Evolutionary conservation across 2,888 invertebrate species (phyloP).

Genomic region (Griposia aprilina): DNA sequence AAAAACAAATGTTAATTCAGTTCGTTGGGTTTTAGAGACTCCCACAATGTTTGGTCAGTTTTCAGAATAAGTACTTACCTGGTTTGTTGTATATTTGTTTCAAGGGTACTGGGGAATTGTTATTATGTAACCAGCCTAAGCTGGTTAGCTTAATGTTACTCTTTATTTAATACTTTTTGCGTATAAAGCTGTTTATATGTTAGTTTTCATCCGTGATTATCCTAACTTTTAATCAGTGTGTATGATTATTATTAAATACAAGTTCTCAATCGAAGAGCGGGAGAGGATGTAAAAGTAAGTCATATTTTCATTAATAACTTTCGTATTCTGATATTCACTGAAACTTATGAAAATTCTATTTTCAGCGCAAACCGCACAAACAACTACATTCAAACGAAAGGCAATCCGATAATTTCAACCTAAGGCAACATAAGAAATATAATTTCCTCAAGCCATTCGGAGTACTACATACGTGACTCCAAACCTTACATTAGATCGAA

Average conservation of each 20-base stretch:
- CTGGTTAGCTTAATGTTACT: background rate
- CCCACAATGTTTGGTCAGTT: slow-evolving; percentile 52
- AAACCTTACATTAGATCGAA: slow-evolving; percentile 27
- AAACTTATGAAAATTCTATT: background rate
- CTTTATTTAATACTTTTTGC: slow-evolving; percentile 2
- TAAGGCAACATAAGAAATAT: slow-evolving; percentile 1
- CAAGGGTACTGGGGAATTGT: slow-evolving; percentile 12
- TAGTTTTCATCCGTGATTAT: too few species aligned
- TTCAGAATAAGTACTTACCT: slow-evolving; percentile 17
- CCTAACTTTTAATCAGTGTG: background rate
- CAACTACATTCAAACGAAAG: slow-evolving; percentile 23
- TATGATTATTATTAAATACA: background rate
- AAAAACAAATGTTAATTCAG: slow-evolving; percentile 55
- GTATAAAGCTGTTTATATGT: background rate
- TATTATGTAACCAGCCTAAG: slow-evolving; percentile 21
- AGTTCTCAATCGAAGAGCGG: background rate
- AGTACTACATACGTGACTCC: slow-evolving; percentile 30
- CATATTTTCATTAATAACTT: background rate
- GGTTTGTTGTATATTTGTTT: slow-evolving; percentile 30
- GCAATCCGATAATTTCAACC: background rate
- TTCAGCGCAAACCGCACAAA: slow-evolving; percentile 23
- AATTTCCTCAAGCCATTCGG: slow-evolving; percentile 22
- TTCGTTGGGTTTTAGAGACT: slow-evolving; percentile 44
- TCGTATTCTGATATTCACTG: background rate
- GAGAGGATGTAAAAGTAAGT: background rate